These are phyloP conservation scores for Molothrus aeneus DNA, from an alignment of 2,797 vertebrate genomes.

Conservation along the genomic window DNA sequence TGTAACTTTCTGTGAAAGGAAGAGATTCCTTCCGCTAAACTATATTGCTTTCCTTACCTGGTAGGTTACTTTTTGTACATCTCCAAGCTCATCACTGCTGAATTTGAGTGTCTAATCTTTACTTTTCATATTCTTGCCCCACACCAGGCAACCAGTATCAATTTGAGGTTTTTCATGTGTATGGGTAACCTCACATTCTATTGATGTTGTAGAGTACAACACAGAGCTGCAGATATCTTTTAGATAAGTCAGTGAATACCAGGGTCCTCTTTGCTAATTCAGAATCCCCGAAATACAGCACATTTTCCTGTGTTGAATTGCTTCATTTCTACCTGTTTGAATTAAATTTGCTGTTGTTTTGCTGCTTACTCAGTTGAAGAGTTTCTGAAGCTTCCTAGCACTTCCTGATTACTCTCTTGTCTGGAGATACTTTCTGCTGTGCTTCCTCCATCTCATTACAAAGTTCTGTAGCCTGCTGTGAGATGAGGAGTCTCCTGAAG, in stretches of 20 bases:
- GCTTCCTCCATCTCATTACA: background rate
- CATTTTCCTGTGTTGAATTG: background rate
- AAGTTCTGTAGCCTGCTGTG: background rate
- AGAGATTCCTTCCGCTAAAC: background rate
- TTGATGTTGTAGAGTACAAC: accelerated
- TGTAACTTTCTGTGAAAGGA: background rate
- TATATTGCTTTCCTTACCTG: background rate
- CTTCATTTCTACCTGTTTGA: background rate
- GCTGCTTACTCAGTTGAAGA: background rate
- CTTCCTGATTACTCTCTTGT: background rate
- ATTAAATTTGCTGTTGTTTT: background rate
- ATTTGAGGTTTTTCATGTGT: background rate
- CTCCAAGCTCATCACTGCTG: background rate
- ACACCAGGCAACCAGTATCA: background rate
- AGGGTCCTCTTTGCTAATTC: background rate
- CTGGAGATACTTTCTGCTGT: background rate
- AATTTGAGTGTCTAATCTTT: background rate
- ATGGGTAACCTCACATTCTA: background rate
- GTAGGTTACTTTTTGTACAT: background rate
- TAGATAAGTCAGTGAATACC: background rate
- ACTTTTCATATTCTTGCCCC: background rate
- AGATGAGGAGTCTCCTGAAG: background rate
- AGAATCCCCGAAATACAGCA: background rate
- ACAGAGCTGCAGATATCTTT: background rate
- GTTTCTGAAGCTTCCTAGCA: background rate